These are phyloP conservation scores for Agonopterix heracliana DNA, from an alignment of 2,888 invertebrate species.

Conservation along the genomic window DNA sequence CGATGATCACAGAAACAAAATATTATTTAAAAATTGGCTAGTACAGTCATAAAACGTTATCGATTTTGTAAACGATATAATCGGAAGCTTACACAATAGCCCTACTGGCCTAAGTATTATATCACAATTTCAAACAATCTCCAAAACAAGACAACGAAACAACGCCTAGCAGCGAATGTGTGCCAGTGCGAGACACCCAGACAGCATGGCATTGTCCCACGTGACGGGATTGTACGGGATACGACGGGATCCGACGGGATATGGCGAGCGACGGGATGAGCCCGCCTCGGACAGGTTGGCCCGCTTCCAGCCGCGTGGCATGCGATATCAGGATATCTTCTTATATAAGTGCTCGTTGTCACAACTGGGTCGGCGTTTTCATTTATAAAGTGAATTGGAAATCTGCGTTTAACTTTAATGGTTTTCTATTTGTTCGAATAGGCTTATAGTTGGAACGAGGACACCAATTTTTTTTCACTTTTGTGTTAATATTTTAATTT, in stretches of 20 bases:
- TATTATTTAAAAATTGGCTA: too few relatives aligned
- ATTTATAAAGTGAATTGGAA: constrained; percentile 21
- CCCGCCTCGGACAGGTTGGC: constrained; percentile 42
- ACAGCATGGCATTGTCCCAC: constrained; percentile 27
- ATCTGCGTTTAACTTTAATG: neutral
- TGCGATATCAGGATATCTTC: constrained; percentile 39
- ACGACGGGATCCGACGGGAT: constrained; percentile 22
- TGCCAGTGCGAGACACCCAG: constrained; percentile 28
- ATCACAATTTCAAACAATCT: too few relatives aligned
- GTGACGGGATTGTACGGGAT: constrained; percentile 23
- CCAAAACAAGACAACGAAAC: constrained; percentile 8
- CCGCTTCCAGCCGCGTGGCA: constrained; percentile 36
- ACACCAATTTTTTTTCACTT: too few relatives aligned
- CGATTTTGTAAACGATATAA: too few relatives aligned
- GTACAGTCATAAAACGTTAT: too few relatives aligned
- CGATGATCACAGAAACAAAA: too few relatives aligned
- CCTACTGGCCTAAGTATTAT: too few relatives aligned
- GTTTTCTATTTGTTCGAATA: neutral
- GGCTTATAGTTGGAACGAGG: too few relatives aligned
- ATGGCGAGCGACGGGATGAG: constrained; percentile 19
- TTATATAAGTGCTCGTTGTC: constrained; percentile 37
- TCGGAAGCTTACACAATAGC: too few relatives aligned
- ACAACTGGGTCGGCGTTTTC: constrained; percentile 29
- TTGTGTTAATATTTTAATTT: too few relatives aligned
- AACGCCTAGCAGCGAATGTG: constrained; percentile 31